phyloP scores from a whole-genome alignment of 2,113 vertebrate species.

The Xerus inauris region DNA sequence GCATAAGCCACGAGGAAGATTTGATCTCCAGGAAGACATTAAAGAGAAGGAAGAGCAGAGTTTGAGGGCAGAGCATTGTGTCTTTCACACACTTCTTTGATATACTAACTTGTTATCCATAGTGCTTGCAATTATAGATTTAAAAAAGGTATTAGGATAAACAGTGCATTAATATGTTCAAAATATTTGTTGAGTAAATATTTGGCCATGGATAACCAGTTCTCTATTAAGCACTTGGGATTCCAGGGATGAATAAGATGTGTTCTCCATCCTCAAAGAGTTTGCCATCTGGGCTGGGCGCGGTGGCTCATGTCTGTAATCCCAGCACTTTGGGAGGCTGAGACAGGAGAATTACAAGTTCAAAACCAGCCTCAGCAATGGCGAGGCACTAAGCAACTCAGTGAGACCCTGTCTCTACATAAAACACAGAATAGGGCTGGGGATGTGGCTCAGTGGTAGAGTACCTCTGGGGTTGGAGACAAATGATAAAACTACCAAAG shows the following conservation, averaged over 20 bases:
- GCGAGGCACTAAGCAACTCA: no score
- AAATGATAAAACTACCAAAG: background rate
- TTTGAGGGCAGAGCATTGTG: background rate
- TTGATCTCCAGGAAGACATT: background rate
- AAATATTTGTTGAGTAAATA: background rate
- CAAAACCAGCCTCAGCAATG: no score
- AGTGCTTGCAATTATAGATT: background rate
- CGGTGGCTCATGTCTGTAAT: no score
- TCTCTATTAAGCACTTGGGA: background rate
- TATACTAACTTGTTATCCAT: background rate
- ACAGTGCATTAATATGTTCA: background rate
- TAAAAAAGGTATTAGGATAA: background rate
- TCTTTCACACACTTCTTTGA: background rate
- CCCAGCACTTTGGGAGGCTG: no score
- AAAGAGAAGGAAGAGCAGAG: background rate
- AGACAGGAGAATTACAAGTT: no score
- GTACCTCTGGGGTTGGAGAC: background rate
- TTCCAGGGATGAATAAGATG: background rate
- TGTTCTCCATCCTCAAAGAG: background rate
- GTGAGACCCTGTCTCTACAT: no score
- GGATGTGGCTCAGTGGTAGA: no score
- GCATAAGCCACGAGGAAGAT: background rate
- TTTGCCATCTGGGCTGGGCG: background rate
- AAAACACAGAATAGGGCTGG: no score
- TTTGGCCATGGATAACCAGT: background rate